phyloP scores from a whole-genome alignment of 2,113 vertebrate species.

The Grallaria varia region DNA sequence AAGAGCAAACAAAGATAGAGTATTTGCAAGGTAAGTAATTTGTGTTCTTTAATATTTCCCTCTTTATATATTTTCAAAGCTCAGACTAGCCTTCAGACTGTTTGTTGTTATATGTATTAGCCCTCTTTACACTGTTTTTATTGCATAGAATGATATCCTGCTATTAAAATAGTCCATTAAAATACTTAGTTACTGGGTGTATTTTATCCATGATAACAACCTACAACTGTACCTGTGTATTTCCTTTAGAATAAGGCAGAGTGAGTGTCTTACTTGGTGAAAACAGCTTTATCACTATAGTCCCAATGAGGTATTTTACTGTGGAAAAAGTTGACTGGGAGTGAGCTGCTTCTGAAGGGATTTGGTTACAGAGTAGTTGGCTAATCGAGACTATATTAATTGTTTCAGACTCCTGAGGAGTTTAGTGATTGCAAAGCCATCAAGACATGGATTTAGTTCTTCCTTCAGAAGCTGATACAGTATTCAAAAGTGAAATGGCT shows the following conservation, averaged over 20 bases:
- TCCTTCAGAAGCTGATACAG: not conserved
- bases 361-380: not conserved
- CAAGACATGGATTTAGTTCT: not conserved
- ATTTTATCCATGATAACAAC: not conserved
- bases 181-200: not conserved
- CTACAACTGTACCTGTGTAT: not conserved
- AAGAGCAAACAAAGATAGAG: slow-evolving; percentile 93
- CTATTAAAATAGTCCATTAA: not conserved
- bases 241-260: not conserved
- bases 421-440: not conserved
- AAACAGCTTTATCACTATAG: not conserved
- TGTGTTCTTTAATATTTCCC: not conserved
- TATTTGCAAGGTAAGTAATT: slow-evolving; percentile 91
- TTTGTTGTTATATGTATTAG: not conserved
- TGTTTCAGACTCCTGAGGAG: not conserved
- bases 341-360: not conserved
- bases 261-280: not conserved
- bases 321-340: not conserved
- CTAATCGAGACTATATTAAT: not conserved
- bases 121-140: not conserved
- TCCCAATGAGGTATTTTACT: not conserved
- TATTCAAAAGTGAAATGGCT: not conserved
- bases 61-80: not conserved
- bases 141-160: not conserved
- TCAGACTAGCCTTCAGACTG: not conserved